phyloP scores from a whole-genome alignment of 2,113 vertebrate genomes.

The Phaethon lepturus region DNA sequence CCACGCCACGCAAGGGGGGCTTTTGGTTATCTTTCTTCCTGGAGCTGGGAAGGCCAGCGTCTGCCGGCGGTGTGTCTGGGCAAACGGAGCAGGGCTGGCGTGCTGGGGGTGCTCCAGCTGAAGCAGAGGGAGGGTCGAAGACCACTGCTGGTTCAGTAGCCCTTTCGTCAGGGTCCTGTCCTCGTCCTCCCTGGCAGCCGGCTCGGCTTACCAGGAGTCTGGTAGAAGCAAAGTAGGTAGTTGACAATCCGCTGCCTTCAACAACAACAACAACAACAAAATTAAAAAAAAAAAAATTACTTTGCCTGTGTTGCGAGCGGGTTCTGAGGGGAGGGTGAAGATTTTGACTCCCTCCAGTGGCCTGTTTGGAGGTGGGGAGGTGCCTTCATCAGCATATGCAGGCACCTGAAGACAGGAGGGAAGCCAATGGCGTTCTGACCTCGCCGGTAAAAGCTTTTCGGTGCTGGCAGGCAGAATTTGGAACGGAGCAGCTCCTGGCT shows the following conservation, averaged over 20 bases:
- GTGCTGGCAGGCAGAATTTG: not conserved
- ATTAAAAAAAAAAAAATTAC: not conserved
- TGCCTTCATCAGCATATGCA: fast-evolving
- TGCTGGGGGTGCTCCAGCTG: fast-evolving
- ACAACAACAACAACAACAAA: too few relatives aligned
- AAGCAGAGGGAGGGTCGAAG: not conserved
- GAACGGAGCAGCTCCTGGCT: not conserved
- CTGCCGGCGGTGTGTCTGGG: not conserved
- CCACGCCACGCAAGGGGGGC: fast-evolving
- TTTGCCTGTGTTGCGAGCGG: not conserved
- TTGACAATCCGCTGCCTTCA: not conserved
- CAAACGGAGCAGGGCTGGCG: not conserved
- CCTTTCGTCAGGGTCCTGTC: not conserved
- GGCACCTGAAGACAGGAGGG: not conserved
- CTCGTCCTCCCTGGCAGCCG: not conserved
- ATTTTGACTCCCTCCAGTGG: fast-evolving
- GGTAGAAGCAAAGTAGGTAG: not conserved
- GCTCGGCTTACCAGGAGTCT: not conserved
- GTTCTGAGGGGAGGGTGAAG: not conserved
- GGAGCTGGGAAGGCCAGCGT: not conserved
- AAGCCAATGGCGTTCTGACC: not conserved
- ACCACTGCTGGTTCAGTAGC: not conserved
- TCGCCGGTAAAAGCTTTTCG: not conserved
- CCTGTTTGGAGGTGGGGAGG: not conserved
- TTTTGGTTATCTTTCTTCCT: not conserved